Evolutionary conservation across 2,113 vertebrate genomes (phyloP).

Genomic region (Sus scrofa): T2T-Sscrofa CM000812.6:206597001-206597500

Average conservation of each 20-base stretch:
- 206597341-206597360: constrained; percentile 23
- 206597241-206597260: neutral
- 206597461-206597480: too few species aligned
- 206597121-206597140: constrained; percentile 50
- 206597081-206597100: neutral
- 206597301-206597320: neutral
- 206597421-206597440: neutral
- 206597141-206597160: constrained; percentile 72
- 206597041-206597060: neutral
- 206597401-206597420: neutral
- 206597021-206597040: neutral
- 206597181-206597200: constrained; percentile 14
- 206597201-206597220: constrained; percentile 59
- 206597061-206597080: neutral
- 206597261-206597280: neutral
- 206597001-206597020: neutral
- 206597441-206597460: neutral
- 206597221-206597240: neutral
- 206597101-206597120: constrained; percentile 56
- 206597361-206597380: constrained; percentile 16
- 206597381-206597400: neutral
- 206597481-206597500: neutral
- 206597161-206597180: constrained; percentile 65
- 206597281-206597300: neutral
- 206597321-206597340: neutral